Conservation (phyloP, 2,888 invertebrate species). For the Orthosia gracilis region DNA sequence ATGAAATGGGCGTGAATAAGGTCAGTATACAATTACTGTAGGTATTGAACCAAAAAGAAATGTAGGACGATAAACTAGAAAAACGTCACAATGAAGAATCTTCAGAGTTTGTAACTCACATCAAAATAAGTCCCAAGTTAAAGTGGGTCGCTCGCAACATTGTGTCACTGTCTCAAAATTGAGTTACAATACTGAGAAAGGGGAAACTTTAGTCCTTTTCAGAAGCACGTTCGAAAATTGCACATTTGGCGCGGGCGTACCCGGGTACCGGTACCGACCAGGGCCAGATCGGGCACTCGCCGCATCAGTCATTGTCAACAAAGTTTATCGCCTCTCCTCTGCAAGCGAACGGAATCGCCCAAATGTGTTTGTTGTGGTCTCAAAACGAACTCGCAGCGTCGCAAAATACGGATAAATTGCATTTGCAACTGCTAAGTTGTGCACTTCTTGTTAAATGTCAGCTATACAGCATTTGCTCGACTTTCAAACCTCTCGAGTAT, state of each 20-base stretch:
- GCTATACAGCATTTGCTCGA: slow-evolving; percentile 44
- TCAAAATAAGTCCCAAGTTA: slow-evolving; percentile 76
- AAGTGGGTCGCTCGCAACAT: slow-evolving; percentile 78
- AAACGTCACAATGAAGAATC: slow-evolving; percentile 63
- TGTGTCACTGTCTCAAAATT: slow-evolving; percentile 81
- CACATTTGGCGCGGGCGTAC: slow-evolving; percentile 76
- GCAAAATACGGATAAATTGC: slow-evolving; percentile 70
- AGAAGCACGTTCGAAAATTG: slow-evolving; percentile 81
- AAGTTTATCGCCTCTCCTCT: slow-evolving; percentile 81
- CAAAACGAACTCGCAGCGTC: slow-evolving; percentile 70
- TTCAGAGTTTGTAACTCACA: slow-evolving; percentile 70
- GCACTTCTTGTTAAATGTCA: slow-evolving; percentile 70
- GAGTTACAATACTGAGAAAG: slow-evolving; percentile 79
- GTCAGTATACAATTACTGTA: slow-evolving; percentile 41
- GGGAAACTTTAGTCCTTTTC: slow-evolving; percentile 77
- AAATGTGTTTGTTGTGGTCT: slow-evolving; percentile 86
- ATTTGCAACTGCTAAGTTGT: slow-evolving; percentile 72
- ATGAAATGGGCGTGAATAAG: slow-evolving; percentile 14
- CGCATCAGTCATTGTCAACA: slow-evolving; percentile 89
- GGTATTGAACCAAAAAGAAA: not conserved
- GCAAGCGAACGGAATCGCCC: slow-evolving; percentile 75
- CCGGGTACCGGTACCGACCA: slow-evolving; percentile 33
- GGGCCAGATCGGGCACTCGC: slow-evolving; percentile 68
- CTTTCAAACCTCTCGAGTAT: slow-evolving; percentile 62
- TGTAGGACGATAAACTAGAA: slow-evolving; percentile 37